These are phyloP conservation scores for Barbus barbus DNA, from an alignment of 2,113 vertebrate species.

Conservation along the genomic window DNA sequence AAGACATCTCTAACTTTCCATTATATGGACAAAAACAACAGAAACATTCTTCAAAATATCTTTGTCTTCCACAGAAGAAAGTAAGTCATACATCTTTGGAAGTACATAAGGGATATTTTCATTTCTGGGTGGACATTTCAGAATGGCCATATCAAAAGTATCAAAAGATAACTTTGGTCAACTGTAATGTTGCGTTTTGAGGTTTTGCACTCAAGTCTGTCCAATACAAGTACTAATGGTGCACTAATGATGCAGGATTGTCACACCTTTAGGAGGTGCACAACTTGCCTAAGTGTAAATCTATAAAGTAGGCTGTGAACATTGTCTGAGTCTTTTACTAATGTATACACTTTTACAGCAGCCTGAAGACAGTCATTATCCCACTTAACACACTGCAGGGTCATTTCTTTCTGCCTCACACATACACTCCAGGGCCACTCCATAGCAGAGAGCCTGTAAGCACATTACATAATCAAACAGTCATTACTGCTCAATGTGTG, in stretches of 20 bases:
- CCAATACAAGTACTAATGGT: neutral
- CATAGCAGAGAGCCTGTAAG: conserved; percentile 24
- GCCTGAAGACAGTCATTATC: conserved; percentile 41
- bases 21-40: neutral
- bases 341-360: conserved; percentile 36
- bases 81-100: neutral
- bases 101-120: neutral
- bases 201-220: neutral
- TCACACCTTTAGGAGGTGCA: conserved; percentile 1
- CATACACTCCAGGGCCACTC: conserved; percentile 20
- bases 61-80: no score
- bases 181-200: neutral
- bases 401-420: conserved; percentile 30
- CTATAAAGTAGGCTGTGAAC: neutral
- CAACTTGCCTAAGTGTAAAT: conserved; percentile 3
- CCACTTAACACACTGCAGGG: conserved; percentile 41
- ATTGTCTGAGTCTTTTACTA: conserved; percentile 11
- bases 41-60: neutral
- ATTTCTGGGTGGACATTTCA: neutral
- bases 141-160: neutral
- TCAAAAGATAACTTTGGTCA: neutral
- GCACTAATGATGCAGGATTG: neutral
- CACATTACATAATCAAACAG: conserved; percentile 44
- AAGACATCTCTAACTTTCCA: neutral
- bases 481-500: conserved; percentile 22